These are phyloP conservation scores for Elysia crispata DNA, from an alignment of 2,888 invertebrate species.

Conservation along the genomic window DNA sequence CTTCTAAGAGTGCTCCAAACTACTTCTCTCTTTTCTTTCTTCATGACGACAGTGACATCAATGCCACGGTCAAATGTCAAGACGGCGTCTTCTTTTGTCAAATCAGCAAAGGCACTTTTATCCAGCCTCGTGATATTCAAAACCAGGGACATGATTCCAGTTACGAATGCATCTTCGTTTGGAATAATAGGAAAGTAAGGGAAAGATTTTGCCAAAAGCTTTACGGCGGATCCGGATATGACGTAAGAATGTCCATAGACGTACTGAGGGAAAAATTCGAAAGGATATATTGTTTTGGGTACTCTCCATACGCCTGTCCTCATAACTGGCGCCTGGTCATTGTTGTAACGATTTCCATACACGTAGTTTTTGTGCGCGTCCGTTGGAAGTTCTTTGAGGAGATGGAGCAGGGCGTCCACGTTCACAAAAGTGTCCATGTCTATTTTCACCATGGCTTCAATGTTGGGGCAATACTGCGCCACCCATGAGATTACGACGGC, in stretches of 20 bases:
- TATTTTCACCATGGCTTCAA: conserved; percentile 30
- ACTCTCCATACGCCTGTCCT: conserved; percentile 14
- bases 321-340: not conserved
- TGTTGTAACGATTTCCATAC: conserved; percentile 7
- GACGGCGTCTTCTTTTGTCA: no score
- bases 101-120: no score
- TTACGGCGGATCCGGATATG: not conserved
- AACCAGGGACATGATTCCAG: conserved; percentile 20
- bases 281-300: conserved; percentile 3
- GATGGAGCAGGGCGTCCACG: conserved; percentile 12
- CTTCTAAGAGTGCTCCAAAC: no score
- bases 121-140: no score
- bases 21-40: no score
- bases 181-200: conserved; percentile 17
- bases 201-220: not conserved
- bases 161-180: conserved; percentile 35
- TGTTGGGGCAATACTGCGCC: conserved; percentile 19
- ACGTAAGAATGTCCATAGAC: conserved; percentile 14
- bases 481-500: conserved; percentile 27
- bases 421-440: conserved; percentile 38
- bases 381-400: not conserved
- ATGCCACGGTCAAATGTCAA: no score
- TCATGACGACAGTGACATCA: no score
- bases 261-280: conserved; percentile 9
- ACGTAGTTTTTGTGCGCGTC: not conserved